Conservation (phyloP, 2,797 vertebrate genomes). For the Leptatherina wallacei region DNA sequence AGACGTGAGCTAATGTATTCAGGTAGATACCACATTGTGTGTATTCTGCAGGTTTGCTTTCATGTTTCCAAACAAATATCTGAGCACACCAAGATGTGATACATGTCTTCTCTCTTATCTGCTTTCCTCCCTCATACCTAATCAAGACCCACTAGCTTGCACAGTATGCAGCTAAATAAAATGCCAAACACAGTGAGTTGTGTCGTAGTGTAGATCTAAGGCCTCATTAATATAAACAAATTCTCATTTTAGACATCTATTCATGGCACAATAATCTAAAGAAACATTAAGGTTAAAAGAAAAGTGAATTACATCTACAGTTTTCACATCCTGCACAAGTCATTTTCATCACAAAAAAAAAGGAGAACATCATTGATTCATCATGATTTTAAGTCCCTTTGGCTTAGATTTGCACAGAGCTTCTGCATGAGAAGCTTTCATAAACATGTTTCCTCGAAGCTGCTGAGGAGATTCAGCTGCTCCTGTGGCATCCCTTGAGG, state of each 20-base stretch:
- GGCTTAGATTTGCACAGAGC: slow-evolving; percentile 54
- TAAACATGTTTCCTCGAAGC: slow-evolving; percentile 37
- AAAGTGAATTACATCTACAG: slow-evolving; percentile 25
- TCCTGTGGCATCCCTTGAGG: slow-evolving; percentile 44
- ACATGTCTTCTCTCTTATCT: slow-evolving; percentile 10
- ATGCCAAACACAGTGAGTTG: not conserved
- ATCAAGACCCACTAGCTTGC: slow-evolving; percentile 18
- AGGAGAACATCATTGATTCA: slow-evolving; percentile 14
- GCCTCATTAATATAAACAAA: slow-evolving; percentile 17
- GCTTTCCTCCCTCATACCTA: not conserved
- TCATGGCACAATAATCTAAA: slow-evolving; percentile 19
- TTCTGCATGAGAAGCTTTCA: slow-evolving; percentile 34
- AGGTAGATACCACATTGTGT: not conserved
- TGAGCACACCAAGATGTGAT: slow-evolving; percentile 1
- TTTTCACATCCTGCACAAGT: slow-evolving; percentile 10
- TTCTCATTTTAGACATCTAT: slow-evolving; percentile 21
- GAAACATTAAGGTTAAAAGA: slow-evolving; percentile 2
- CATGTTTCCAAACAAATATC: slow-evolving; percentile 33
- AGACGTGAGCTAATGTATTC: slow-evolving; percentile 20
- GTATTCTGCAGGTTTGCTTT: slow-evolving; percentile 28
- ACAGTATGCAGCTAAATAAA: slow-evolving; percentile 12
- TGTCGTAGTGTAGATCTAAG: not conserved
- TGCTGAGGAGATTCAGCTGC: slow-evolving; percentile 25
- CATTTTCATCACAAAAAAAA: slow-evolving; percentile 25
- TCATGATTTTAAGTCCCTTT: slow-evolving; percentile 54